phyloP scores from a whole-genome alignment of 2,888 invertebrate species.

The Candidula unifasciata region DNA sequence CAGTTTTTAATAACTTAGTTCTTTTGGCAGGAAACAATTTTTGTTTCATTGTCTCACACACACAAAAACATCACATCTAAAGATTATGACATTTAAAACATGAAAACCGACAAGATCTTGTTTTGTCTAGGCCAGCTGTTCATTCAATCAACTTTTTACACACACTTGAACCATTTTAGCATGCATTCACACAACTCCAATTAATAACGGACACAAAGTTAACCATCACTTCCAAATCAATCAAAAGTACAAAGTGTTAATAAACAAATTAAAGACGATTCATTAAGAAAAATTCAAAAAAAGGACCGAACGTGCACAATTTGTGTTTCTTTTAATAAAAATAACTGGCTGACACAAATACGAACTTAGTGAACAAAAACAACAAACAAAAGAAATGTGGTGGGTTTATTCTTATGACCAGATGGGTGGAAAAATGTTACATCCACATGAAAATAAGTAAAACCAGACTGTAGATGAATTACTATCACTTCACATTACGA shows the following conservation, averaged over 20 bases:
- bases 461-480: neutral
- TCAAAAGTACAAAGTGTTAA: constrained; percentile 3
- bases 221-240: neutral
- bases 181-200: no score
- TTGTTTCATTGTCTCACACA: no score
- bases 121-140: no score
- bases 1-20: no score
- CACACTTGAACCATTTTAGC: no score
- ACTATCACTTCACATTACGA: no score
- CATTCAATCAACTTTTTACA: no score
- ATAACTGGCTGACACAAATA: constrained; percentile 18
- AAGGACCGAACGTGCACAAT: neutral
- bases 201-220: no score
- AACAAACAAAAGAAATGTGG: constrained; percentile 23
- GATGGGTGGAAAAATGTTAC: neutral
- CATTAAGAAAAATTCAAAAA: neutral
- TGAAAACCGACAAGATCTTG: no score
- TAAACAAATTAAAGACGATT: neutral
- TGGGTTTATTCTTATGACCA: constrained; percentile 12
- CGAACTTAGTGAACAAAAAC: neutral
- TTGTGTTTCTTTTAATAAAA: neutral
- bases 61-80: no score
- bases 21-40: no score
- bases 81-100: no score
- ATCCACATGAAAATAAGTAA: neutral